Percentiles rank a stretch among this genome's conserved stretches.
These are phyloP conservation scores for Drosophila falleni DNA, from an alignment of 2,888 invertebrate genomes.

Conservation along the genomic window DNA sequence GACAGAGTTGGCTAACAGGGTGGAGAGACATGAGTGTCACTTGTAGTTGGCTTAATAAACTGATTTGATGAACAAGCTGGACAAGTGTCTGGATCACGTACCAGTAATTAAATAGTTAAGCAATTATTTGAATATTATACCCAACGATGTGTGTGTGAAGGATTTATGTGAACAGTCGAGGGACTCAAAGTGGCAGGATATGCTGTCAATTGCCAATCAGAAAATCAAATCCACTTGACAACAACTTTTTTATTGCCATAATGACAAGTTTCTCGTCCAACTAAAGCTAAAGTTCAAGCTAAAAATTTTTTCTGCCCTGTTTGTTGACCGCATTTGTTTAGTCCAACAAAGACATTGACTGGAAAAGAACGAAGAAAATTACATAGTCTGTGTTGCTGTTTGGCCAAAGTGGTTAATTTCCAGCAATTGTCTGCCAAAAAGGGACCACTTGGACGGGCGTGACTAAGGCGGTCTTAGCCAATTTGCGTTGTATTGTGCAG, in stretches of 20 bases:
- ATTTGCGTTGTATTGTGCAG: constrained; percentile 67
- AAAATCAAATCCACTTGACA: constrained; percentile 51
- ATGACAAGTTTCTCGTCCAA: constrained; percentile 13
- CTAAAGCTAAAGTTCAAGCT: not conserved
- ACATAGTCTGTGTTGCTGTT: constrained; percentile 20
- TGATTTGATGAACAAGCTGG: constrained; percentile 59
- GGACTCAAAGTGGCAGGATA: not conserved
- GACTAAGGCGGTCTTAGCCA: constrained; percentile 55
- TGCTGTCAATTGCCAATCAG: constrained; percentile 40
- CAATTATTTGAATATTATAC: constrained; percentile 63
- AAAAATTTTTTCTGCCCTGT: not conserved
- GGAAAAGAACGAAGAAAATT: constrained; percentile 26
- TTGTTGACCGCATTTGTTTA: constrained; percentile 33
- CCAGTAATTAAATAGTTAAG: constrained; percentile 61
- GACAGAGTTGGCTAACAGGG: constrained; percentile 2
- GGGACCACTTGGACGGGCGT: constrained; percentile 31
- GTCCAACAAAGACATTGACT: constrained; percentile 15
- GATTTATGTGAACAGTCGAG: constrained; percentile 13
- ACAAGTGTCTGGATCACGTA: constrained; percentile 43
- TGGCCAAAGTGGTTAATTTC: constrained; percentile 59
- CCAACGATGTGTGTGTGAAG: constrained; percentile 24
- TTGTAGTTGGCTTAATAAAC: constrained; percentile 54
- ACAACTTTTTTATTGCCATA: constrained; percentile 38
- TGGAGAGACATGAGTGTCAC: constrained; percentile 16
- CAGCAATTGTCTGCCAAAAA: constrained; percentile 41